Conservation (phyloP, 1,140 invertebrate genomes). For the Acromyrmex heyeri region DNA sequence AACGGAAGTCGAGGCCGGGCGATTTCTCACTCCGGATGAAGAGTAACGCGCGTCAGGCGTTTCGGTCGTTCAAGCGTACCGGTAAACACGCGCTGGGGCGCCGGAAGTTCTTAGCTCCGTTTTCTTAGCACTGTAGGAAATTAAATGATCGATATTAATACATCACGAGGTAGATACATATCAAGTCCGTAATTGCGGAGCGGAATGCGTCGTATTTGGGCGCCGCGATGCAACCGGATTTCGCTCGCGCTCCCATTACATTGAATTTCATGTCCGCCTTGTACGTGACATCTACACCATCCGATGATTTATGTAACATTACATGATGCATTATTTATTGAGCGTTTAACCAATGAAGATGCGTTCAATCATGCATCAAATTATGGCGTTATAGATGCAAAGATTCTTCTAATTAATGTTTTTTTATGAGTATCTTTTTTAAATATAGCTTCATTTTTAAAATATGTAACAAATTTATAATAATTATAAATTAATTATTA, state of each 20-base stretch:
- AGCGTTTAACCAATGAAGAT: slow-evolving; percentile 27
- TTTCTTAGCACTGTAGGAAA: background rate
- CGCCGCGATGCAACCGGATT: slow-evolving; percentile 44
- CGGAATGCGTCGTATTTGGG: slow-evolving; percentile 2
- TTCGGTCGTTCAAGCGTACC: slow-evolving; percentile 46
- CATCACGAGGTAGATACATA: slow-evolving; percentile 45
- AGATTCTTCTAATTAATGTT: background rate
- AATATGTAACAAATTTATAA: background rate
- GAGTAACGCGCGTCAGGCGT: slow-evolving; percentile 46
- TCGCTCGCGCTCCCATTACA: slow-evolving; percentile 50
- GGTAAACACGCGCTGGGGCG: slow-evolving; percentile 29
- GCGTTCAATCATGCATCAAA: slow-evolving; percentile 34
- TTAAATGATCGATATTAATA: slow-evolving; percentile 60
- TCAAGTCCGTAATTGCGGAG: slow-evolving; percentile 50
- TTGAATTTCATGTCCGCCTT: slow-evolving; percentile 63
- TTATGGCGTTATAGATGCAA: background rate
- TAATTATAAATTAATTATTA: background rate
- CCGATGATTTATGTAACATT: slow-evolving; percentile 53
- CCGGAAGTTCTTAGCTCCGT: slow-evolving; percentile 8
- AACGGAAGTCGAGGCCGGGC: slow-evolving; percentile 52
- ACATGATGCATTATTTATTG: slow-evolving; percentile 61
- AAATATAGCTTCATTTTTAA: background rate
- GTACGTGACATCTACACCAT: slow-evolving; percentile 52
- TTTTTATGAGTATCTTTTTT: background rate
- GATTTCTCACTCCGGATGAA: slow-evolving; percentile 66